These are phyloP conservation scores for Berghia stephanieae DNA, from an alignment of 1,140 invertebrate genomes.

Conservation along the genomic window DNA sequence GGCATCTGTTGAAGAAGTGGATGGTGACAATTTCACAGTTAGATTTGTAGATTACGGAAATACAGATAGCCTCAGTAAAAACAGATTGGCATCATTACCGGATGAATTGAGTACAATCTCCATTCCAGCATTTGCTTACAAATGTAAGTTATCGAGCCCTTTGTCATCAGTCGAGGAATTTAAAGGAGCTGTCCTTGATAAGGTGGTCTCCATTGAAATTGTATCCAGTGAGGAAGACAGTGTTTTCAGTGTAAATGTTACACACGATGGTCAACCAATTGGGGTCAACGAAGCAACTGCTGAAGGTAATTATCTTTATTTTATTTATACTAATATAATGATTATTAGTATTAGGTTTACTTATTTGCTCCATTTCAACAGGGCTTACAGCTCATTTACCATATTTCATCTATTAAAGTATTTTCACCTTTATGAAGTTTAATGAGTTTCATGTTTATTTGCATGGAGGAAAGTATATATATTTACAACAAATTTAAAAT, in stretches of 20 bases:
- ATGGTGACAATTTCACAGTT: slow-evolving; percentile 71
- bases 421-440: too few species aligned
- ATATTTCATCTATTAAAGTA: too few species aligned
- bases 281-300: too few species aligned
- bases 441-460: too few species aligned
- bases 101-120: slow-evolving; percentile 27
- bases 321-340: too few species aligned
- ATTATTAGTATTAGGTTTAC: too few species aligned
- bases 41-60: slow-evolving; percentile 72
- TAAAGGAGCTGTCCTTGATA: slow-evolving; percentile 42
- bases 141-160: slow-evolving; percentile 44
- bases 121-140: slow-evolving; percentile 44
- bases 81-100: slow-evolving; percentile 38
- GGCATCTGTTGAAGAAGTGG: slow-evolving; percentile 77
- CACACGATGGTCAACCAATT: neutral
- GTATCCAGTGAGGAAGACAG: slow-evolving; percentile 33
- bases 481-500: too few species aligned
- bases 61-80: slow-evolving; percentile 37
- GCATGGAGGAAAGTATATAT: too few species aligned
- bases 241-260: slow-evolving; percentile 9
- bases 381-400: too few species aligned
- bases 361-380: too few species aligned
- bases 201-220: slow-evolving; percentile 48
- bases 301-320: too few species aligned
- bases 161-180: slow-evolving; percentile 36